These are phyloP conservation scores for Echinarachnius parma DNA, from an alignment of 53 echinoderm and acorn worm genomes.

Conservation along the genomic window DNA sequence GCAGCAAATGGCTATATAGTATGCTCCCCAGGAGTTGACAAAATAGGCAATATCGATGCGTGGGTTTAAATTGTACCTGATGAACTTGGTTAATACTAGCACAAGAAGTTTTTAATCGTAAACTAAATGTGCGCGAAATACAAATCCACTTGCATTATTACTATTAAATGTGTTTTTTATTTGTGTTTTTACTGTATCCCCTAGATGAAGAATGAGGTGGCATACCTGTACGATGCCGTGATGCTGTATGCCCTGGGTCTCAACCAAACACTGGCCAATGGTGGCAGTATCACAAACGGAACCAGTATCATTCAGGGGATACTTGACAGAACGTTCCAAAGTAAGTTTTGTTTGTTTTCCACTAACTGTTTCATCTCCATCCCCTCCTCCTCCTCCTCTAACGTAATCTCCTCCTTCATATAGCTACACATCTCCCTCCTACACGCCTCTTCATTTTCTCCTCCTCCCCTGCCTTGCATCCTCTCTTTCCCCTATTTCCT, in stretches of 20 bases:
- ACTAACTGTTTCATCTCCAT: background rate
- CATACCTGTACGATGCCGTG: conserved; percentile 92
- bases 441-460: too few species aligned
- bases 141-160: too few species aligned
- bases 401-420: background rate
- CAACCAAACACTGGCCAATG: conserved; percentile 60
- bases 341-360: conserved; percentile 44
- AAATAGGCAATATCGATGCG: too few species aligned
- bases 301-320: conserved; percentile 55
- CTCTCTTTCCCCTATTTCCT: too few species aligned
- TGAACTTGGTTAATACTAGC: too few species aligned
- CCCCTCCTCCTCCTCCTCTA: background rate
- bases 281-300: conserved; percentile 59
- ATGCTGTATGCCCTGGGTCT: conserved; percentile 80
- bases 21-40: too few species aligned
- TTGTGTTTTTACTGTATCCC: background rate
- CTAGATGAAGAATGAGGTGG: conserved; percentile 55
- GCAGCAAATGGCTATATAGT: too few species aligned
- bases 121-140: too few species aligned
- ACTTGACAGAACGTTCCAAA: conserved; percentile 50
- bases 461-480: too few species aligned
- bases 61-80: too few species aligned
- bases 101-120: too few species aligned
- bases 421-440: background rate
- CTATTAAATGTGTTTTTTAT: too few species aligned